Evolutionary conservation across 2,888 invertebrate genomes (phyloP).

Genomic region (Spialia ferax): DNA sequence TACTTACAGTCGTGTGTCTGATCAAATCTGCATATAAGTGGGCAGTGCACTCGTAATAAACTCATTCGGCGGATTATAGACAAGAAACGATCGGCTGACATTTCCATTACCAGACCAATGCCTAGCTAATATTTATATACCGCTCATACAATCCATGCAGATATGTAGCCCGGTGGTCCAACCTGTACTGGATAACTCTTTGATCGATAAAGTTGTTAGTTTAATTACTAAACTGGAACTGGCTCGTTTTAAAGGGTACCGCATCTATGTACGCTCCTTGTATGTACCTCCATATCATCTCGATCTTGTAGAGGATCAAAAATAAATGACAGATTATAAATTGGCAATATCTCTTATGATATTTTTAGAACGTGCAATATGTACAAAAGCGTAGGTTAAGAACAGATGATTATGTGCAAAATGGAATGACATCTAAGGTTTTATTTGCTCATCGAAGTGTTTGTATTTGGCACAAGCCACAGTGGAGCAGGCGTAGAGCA

Average conservation of each 20-base stretch:
- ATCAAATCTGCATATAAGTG: constrained; percentile 63
- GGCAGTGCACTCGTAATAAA: constrained; percentile 72
- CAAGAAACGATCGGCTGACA: constrained; percentile 72
- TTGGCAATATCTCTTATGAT: constrained; percentile 17
- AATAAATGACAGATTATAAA: constrained; percentile 29
- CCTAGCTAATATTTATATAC: constrained; percentile 71
- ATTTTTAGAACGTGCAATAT: constrained; percentile 9
- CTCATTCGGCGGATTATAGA: constrained; percentile 77
- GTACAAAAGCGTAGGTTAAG: neutral
- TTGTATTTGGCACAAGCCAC: constrained; percentile 79
- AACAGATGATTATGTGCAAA: neutral
- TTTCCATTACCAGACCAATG: constrained; percentile 74
- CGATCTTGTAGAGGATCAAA: constrained; percentile 30
- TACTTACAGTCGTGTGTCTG: constrained; percentile 46
- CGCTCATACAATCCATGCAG: constrained; percentile 60
- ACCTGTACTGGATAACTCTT: constrained; percentile 68
- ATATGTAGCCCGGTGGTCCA: constrained; percentile 77
- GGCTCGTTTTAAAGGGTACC: constrained; percentile 70
- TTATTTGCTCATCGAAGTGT: constrained; percentile 22
- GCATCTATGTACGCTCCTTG: constrained; percentile 53
- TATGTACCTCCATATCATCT: constrained; percentile 59
- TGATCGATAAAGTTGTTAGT: constrained; percentile 84
- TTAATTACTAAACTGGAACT: constrained; percentile 82
- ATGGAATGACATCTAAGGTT: constrained; percentile 12
- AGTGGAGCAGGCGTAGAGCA: constrained; percentile 52